A percentile compares a stretch with the other conserved stretches of the same genome.
Conservation (phyloP, 2,888 invertebrate genomes). For the Apantesis nais region DNA sequence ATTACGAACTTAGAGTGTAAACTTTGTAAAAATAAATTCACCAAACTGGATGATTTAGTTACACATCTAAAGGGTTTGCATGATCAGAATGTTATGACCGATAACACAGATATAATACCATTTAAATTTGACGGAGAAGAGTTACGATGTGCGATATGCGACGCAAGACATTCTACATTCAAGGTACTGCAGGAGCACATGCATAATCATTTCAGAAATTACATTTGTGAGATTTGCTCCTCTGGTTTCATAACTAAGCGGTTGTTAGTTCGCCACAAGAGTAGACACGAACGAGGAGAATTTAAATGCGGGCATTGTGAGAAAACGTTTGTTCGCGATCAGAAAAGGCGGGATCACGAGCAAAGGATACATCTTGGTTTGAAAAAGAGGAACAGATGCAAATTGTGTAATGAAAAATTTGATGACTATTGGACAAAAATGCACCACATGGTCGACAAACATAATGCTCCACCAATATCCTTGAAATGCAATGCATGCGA, state of each 20-base stretch:
- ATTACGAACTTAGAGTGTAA: slow-evolving; percentile 55
- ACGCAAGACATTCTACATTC: slow-evolving; percentile 44
- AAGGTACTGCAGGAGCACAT: slow-evolving; percentile 55
- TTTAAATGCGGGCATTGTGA: slow-evolving; percentile 73
- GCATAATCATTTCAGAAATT: slow-evolving; percentile 54
- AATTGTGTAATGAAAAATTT: slow-evolving; percentile 60
- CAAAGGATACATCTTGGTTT: slow-evolving; percentile 53
- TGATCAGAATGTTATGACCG: slow-evolving; percentile 25
- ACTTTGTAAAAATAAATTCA: slow-evolving; percentile 37
- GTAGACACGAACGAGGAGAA: slow-evolving; percentile 52
- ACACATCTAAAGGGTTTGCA: slow-evolving; percentile 36
- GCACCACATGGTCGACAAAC: slow-evolving; percentile 57
- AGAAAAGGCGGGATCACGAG: slow-evolving; percentile 49
- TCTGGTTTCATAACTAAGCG: slow-evolving; percentile 50
- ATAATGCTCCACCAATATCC: slow-evolving; percentile 50
- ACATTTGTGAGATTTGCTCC: slow-evolving; percentile 52
- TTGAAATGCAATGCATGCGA: slow-evolving; percentile 66
- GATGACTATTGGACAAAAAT: slow-evolving; percentile 59
- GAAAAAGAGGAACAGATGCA: slow-evolving; percentile 59
- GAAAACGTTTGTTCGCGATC: slow-evolving; percentile 66
- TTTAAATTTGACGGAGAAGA: slow-evolving; percentile 50
- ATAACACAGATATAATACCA: slow-evolving; percentile 50
- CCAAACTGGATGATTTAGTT: slow-evolving; percentile 27
- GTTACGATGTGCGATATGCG: slow-evolving; percentile 43
- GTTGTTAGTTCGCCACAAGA: slow-evolving; percentile 39